Percentiles rank a stretch among this genome's conserved stretches.
Conservation (phyloP, 2,797 vertebrate genomes). For the Rhynchonycteris naso region DNA sequence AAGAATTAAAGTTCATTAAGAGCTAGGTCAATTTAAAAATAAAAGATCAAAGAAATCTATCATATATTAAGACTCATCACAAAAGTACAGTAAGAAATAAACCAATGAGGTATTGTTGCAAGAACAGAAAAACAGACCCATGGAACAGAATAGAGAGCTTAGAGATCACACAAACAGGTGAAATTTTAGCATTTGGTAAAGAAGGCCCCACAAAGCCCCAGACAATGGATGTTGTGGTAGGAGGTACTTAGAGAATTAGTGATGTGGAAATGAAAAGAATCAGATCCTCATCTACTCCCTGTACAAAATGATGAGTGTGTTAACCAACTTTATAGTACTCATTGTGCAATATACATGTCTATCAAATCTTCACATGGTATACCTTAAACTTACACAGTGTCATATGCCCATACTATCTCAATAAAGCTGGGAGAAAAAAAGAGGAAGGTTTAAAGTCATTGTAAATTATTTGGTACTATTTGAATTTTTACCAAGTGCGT, state of each 20-base stretch:
- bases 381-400: neutral
- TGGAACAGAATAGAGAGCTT: neutral
- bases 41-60: neutral
- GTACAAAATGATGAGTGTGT: neutral
- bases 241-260: neutral
- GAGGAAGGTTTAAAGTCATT: neutral
- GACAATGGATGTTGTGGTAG: neutral
- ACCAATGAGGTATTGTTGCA: neutral
- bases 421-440: neutral
- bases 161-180: neutral
- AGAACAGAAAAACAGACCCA: neutral
- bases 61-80: neutral
- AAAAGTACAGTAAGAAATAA: neutral
- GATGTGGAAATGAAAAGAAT: neutral
- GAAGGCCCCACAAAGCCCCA: neutral
- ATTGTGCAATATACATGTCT: neutral
- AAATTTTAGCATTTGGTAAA: neutral
- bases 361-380: neutral
- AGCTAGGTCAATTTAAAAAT: neutral
- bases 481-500: neutral
- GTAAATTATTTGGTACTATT: neutral
- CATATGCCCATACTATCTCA: neutral
- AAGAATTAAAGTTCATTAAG: conserved; percentile 10
- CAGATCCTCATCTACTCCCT: neutral
- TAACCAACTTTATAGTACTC: neutral